Percentiles rank a stretch among this genome's conserved stretches.
Evolutionary conservation across 2,888 invertebrate species (phyloP).

Genomic region (Rapana venosa): DNA sequence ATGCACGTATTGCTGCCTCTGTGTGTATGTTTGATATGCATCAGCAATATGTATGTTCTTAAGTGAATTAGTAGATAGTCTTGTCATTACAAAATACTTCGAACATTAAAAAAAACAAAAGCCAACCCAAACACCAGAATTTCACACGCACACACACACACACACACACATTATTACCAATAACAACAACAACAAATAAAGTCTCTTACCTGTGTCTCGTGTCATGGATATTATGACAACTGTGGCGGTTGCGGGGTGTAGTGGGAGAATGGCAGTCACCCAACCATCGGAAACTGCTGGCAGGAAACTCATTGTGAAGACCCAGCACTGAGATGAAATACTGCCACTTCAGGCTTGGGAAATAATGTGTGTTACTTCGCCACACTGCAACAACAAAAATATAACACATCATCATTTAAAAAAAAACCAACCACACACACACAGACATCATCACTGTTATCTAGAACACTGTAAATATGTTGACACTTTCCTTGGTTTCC

Average conservation of each 20-base stretch:
- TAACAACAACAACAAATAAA: neutral
- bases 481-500: too few relatives aligned
- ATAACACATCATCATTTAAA: too few relatives aligned
- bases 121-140: neutral
- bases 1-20: too few relatives aligned
- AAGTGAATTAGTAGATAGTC: too few relatives aligned
- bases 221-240: slow-evolving; percentile 73
- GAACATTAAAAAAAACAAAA: too few relatives aligned
- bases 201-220: slow-evolving; percentile 74
- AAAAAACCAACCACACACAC: too few relatives aligned
- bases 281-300: slow-evolving; percentile 70
- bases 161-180: neutral
- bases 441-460: too few relatives aligned
- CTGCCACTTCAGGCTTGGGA: slow-evolving; percentile 80
- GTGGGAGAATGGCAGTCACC: slow-evolving; percentile 37
- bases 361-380: slow-evolving; percentile 77
- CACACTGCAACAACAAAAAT: slow-evolving; percentile 75
- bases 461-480: too few relatives aligned
- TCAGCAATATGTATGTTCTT: too few relatives aligned
- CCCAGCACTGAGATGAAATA: slow-evolving; percentile 80
- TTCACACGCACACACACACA: neutral
- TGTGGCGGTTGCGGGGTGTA: slow-evolving; percentile 40
- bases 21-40: too few relatives aligned
- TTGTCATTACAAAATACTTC: too few relatives aligned
- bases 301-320: slow-evolving; percentile 80